Conservation (phyloP, 2,113 vertebrate genomes). For the Talpa occidentalis region DNA sequence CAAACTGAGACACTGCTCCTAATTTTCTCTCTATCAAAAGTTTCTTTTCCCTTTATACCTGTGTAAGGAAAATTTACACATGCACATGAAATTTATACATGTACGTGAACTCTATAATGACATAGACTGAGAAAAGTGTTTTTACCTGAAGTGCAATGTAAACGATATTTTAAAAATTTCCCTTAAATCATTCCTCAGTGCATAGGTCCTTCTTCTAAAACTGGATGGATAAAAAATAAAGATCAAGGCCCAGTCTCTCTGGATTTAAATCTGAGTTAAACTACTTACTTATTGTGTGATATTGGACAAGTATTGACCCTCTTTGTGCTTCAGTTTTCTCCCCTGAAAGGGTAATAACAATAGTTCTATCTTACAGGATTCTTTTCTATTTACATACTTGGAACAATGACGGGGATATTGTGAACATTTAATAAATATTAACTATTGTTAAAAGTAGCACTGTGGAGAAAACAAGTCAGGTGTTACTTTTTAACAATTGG, state of each 20-base stretch:
- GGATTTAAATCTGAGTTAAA: background rate
- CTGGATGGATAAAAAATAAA: background rate
- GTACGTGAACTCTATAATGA: background rate
- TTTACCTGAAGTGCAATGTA: background rate
- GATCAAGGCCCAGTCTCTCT: background rate
- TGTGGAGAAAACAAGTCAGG: background rate
- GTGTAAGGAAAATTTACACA: background rate
- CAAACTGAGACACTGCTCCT: background rate
- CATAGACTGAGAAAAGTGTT: background rate
- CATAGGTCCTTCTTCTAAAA: background rate
- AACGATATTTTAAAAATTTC: background rate
- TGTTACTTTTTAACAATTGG: background rate
- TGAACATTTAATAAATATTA: background rate
- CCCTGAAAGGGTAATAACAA: background rate
- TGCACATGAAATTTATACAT: background rate
- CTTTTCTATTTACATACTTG: background rate
- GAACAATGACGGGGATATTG: background rate
- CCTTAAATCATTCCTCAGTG: background rate
- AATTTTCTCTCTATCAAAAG: background rate
- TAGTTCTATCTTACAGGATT: background rate
- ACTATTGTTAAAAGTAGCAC: background rate
- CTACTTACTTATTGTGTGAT: background rate
- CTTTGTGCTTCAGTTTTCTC: background rate
- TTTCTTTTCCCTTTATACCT: background rate
- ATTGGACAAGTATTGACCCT: background rate